phyloP scores from a whole-genome alignment of 2,888 invertebrate species.

The Kuschelorhynchus macadamiae region DNA sequence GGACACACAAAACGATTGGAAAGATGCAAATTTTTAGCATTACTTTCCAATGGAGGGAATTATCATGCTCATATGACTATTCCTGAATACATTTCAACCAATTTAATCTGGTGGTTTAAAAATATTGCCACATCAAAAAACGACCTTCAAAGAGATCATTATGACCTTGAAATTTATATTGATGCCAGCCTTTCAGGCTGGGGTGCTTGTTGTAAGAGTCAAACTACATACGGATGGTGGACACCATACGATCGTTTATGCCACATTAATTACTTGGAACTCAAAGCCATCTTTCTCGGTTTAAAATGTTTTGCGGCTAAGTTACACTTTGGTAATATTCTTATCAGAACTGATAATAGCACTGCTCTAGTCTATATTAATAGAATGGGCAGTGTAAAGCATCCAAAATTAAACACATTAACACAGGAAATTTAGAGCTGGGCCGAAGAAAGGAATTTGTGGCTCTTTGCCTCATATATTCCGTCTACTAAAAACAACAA shows the following conservation, averaged over 20 bases:
- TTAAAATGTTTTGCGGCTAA: slow-evolving; percentile 7
- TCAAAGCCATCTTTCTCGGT: slow-evolving; percentile 17
- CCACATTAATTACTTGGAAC: slow-evolving; percentile 21
- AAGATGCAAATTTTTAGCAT: slow-evolving; percentile 24
- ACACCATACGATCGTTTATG: background rate
- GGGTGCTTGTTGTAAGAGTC: slow-evolving; percentile 44
- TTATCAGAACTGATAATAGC: no score
- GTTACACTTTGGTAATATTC: background rate
- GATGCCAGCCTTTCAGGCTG: no score
- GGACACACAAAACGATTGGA: slow-evolving; percentile 20
- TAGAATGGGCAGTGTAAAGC: no score
- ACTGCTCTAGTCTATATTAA: no score
- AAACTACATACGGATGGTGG: slow-evolving; percentile 21
- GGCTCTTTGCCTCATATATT: no score
- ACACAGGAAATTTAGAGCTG: no score
- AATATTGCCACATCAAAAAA: slow-evolving; percentile 19
- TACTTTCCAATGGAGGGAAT: slow-evolving; percentile 1
- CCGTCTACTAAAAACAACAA: no score
- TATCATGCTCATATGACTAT: slow-evolving; percentile 2
- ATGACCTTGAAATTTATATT: slow-evolving; percentile 33
- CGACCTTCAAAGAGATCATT: background rate
- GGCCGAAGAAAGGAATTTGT: no score
- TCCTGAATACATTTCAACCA: background rate
- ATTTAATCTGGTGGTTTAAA: slow-evolving; percentile 23
- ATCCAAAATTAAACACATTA: no score